Conservation (phyloP, 2,888 invertebrate species). For the Drosophila stalkeri region DNA sequence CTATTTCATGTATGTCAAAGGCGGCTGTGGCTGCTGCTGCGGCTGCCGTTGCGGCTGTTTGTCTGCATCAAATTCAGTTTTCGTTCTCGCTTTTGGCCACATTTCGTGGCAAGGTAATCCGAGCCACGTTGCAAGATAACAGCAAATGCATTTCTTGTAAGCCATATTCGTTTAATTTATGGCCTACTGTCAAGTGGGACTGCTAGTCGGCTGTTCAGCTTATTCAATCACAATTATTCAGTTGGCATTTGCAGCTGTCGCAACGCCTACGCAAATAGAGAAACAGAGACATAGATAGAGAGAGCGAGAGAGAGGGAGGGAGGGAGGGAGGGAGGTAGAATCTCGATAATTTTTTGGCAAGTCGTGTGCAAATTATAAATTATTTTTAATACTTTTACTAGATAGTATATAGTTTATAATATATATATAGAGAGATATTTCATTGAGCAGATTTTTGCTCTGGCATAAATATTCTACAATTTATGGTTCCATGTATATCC, state of each 20-base stretch:
- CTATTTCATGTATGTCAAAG: constrained; percentile 56
- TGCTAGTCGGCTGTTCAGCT: constrained; percentile 13
- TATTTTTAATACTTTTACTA: constrained; percentile 39
- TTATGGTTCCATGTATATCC: constrained; percentile 20
- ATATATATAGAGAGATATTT: constrained; percentile 21
- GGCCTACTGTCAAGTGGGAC: constrained; percentile 39
- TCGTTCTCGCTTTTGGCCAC: constrained; percentile 7
- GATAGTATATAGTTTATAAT: constrained; percentile 1
- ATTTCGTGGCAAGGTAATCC: constrained; percentile 40
- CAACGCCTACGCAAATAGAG: constrained; percentile 43
- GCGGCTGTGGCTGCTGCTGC: constrained; percentile 40
- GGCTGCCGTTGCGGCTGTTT: constrained; percentile 17
- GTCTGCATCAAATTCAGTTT: constrained; percentile 36
- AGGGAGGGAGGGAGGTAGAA: neutral
- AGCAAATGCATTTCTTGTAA: constrained; percentile 38
- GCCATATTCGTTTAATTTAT: constrained; percentile 21
- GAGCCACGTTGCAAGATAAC: constrained; percentile 32
- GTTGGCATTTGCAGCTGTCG: constrained; percentile 58
- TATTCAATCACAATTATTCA: constrained; percentile 60
- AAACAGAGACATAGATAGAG: neutral
- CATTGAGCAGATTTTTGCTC: constrained; percentile 43
- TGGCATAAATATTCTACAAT: constrained; percentile 38
- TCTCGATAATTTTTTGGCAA: constrained; percentile 38
- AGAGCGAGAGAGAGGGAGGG: neutral
- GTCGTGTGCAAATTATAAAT: constrained; percentile 64